A percentile compares a stretch with the other conserved stretches of the same genome.
These are phyloP conservation scores for Nomada flava DNA, from an alignment of 2,888 invertebrate species.

Conservation along the genomic window DNA sequence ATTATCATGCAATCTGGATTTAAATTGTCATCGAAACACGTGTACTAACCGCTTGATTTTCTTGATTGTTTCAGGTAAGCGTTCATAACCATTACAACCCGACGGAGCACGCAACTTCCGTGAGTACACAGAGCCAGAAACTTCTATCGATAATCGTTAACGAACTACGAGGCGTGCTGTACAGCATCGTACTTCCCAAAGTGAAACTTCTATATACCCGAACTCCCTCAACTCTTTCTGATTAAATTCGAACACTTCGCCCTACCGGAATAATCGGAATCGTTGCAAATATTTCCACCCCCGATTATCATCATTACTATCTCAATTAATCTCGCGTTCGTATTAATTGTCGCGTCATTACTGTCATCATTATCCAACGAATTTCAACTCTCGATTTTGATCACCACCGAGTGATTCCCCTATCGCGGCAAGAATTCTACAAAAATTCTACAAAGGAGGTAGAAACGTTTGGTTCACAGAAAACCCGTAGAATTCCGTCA, in stretches of 20 bases:
- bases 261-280: no score
- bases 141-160: conserved; percentile 4
- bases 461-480: background rate
- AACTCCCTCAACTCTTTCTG: background rate
- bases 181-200: background rate
- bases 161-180: background rate
- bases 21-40: background rate
- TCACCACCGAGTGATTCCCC: background rate
- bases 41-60: conserved; percentile 14
- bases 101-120: background rate
- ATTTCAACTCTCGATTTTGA: no score
- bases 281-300: no score
- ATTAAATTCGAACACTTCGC: no score
- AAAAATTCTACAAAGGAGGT: no score
- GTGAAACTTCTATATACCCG: background rate
- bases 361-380: no score
- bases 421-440: no score
- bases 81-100: background rate
- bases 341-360: no score
- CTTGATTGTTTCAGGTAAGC: conserved; percentile 57
- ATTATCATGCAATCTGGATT: no score
- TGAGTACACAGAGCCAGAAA: conserved; percentile 23
- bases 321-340: no score
- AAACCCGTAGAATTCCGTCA: conserved; percentile 4
- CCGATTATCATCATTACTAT: no score